These are phyloP conservation scores for Xiphydria camelus DNA, from an alignment of 2,888 invertebrate genomes.

Conservation along the genomic window DNA sequence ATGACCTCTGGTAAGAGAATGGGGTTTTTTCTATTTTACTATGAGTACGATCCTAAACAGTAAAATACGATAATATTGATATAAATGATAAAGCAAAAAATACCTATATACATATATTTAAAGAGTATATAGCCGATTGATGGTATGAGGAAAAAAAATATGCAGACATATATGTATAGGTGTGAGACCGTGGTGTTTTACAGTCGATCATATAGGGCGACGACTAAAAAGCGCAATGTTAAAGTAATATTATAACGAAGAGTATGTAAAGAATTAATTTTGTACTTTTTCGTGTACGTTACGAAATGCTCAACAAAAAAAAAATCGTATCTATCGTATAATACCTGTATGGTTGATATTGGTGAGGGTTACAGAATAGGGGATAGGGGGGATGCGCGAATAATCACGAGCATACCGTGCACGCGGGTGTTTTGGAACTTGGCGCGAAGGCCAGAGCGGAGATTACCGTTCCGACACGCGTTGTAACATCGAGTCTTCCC, in stretches of 20 bases:
- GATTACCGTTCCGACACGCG: too few relatives aligned
- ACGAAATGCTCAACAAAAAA: slow-evolving; percentile 52
- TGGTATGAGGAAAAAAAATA: too few relatives aligned
- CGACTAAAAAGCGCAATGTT: slow-evolving; percentile 29
- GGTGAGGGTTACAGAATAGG: slow-evolving; percentile 32
- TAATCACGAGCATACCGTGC: too few relatives aligned
- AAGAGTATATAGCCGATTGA: slow-evolving; percentile 12
- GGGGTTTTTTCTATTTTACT: slow-evolving; percentile 50
- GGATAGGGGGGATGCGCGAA: slow-evolving; percentile 26
- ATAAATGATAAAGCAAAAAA: slow-evolving; percentile 12
- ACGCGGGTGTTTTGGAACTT: too few relatives aligned
- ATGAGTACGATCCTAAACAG: slow-evolving; percentile 35
- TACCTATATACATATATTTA: slow-evolving; percentile 16
- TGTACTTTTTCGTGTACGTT: slow-evolving; percentile 55
- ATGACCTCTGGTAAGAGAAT: slow-evolving; percentile 12
- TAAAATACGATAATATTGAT: slow-evolving; percentile 12
- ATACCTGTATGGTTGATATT: too few relatives aligned
- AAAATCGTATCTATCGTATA: slow-evolving; percentile 44
- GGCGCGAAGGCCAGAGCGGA: too few relatives aligned
- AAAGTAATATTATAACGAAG: slow-evolving; percentile 32
- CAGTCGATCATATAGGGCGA: slow-evolving; percentile 18
- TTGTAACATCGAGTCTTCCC: slow-evolving; percentile 39
- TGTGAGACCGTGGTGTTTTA: slow-evolving; percentile 24
- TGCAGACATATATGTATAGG: slow-evolving; percentile 11
- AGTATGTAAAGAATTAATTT: slow-evolving; percentile 52